phyloP scores from a whole-genome alignment of 2,797 vertebrate genomes.

The Eospalax fontanierii region DNA sequence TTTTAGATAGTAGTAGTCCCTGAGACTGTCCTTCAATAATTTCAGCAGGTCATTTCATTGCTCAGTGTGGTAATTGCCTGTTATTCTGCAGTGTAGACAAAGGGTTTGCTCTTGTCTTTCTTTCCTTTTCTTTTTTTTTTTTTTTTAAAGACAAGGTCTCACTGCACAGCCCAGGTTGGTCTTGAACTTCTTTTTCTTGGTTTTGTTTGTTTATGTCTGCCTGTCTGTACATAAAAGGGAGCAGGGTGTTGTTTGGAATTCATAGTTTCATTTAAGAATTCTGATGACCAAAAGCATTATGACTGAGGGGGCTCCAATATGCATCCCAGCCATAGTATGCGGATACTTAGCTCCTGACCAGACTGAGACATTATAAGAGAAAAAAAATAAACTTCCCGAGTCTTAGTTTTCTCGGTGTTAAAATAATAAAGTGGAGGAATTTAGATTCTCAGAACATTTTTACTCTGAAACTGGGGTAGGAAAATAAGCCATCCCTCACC shows the following conservation, averaged over 20 bases:
- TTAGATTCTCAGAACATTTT: not conserved
- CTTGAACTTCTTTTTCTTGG: not conserved
- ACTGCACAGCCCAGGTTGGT: not conserved
- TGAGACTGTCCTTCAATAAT: not conserved
- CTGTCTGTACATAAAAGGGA: not conserved
- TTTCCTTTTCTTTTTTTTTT: not conserved
- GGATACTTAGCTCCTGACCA: not conserved
- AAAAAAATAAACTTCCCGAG: not conserved
- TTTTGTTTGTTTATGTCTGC: not conserved
- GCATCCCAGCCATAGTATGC: not conserved
- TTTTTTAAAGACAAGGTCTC: not conserved
- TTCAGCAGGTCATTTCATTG: not conserved
- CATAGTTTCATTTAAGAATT: not conserved
- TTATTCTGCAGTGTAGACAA: not conserved
- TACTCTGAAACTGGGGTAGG: not conserved
- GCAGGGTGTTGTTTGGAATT: not conserved
- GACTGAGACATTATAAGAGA: not conserved
- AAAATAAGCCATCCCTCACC: not conserved
- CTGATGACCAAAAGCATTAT: not conserved
- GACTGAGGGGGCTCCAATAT: not conserved
- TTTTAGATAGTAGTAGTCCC: not conserved
- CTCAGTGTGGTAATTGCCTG: not conserved
- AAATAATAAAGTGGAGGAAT: not conserved
- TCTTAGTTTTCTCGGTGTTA: not conserved
- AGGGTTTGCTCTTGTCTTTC: not conserved